Conservation (phyloP, 2,888 invertebrate species). For the Chromoteleia sp. region DNA sequence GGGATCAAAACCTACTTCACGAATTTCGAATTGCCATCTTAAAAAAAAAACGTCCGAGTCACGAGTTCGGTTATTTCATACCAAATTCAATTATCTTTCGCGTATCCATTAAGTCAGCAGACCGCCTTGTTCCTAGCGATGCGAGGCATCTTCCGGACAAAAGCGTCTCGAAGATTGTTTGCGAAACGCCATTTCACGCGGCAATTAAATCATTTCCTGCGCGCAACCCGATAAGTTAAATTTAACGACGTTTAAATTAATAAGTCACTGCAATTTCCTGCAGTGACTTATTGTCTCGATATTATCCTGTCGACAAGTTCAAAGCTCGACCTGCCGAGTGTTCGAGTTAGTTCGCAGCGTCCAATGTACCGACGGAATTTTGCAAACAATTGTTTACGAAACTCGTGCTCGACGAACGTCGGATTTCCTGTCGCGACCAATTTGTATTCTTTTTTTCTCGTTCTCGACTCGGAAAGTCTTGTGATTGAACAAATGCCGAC, state of each 20-base stretch:
- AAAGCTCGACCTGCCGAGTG: background rate
- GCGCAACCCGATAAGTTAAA: background rate
- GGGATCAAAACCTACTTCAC: no score
- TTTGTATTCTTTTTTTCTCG: background rate
- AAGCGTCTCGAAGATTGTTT: conserved; percentile 2
- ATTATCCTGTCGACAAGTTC: conserved; percentile 12
- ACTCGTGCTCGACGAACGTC: no score
- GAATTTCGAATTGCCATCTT: no score
- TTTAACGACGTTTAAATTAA: background rate
- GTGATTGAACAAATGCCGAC: conserved; percentile 4
- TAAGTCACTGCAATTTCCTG: background rate
- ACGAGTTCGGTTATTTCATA: background rate
- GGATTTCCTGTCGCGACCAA: background rate
- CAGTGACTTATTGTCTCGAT: conserved; percentile 7
- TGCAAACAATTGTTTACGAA: background rate
- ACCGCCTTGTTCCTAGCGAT: background rate
- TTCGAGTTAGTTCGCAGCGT: background rate
- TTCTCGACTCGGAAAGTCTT: no score
- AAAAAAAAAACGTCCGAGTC: background rate
- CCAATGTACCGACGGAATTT: background rate
- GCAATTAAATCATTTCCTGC: conserved; percentile 19
- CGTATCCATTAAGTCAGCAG: background rate
- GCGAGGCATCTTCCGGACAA: background rate
- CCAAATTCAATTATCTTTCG: conserved; percentile 1
- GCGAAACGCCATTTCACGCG: conserved; percentile 5